Evolutionary conservation across 2,888 invertebrate species (phyloP).

Genomic region (Strigamia maritima): DNA sequence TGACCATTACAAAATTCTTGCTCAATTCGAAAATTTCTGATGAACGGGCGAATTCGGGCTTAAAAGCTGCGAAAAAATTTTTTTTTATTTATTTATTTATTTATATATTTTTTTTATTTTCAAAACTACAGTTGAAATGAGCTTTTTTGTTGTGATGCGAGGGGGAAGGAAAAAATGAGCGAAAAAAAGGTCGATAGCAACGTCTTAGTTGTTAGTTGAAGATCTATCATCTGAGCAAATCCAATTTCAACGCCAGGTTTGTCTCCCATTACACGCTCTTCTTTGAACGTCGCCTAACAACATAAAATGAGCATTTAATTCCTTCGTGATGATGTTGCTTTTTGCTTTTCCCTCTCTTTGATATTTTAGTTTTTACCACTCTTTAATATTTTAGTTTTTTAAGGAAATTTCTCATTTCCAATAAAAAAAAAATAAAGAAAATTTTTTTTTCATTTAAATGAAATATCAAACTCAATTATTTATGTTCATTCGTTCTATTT

Average conservation of each 20-base stretch:
- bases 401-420: background rate
- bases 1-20: slow-evolving; percentile 65
- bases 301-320: background rate
- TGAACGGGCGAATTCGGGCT: slow-evolving; percentile 62
- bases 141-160: background rate
- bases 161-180: too few relatives aligned
- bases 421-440: background rate
- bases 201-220: background rate
- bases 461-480: slow-evolving; percentile 19
- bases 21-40: slow-evolving; percentile 60
- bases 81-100: too few relatives aligned
- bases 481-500: background rate
- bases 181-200: background rate
- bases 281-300: background rate
- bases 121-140: background rate
- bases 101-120: too few relatives aligned
- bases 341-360: background rate
- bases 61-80: slow-evolving; percentile 58
- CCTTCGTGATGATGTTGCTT: background rate
- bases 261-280: slow-evolving; percentile 10
- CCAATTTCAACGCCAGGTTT: slow-evolving; percentile 19
- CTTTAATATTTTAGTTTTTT: background rate
- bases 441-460: background rate
- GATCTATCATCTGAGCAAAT: slow-evolving; percentile 18
- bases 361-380: background rate